Conservation (phyloP, 2,113 vertebrate species). For the Apteryx mantelli region DNA sequence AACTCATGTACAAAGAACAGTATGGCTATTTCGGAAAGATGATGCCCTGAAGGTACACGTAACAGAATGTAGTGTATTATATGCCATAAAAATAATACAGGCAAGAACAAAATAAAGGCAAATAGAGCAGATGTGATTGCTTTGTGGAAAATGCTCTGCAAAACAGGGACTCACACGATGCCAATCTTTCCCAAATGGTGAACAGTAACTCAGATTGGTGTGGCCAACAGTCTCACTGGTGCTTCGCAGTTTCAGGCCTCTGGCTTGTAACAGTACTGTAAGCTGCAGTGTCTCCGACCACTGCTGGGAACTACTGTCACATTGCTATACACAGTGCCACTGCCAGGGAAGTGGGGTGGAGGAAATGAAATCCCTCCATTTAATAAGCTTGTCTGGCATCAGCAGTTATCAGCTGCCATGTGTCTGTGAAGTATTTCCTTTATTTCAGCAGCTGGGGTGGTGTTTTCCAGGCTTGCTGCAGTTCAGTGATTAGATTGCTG, state of each 20-base stretch:
- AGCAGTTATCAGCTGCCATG: constrained; percentile 5
- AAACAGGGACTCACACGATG: background rate
- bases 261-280: background rate
- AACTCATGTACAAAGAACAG: background rate
- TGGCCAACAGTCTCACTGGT: too few relatives aligned
- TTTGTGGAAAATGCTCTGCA: background rate
- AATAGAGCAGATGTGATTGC: background rate
- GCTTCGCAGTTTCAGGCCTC: background rate
- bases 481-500: background rate
- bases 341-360: background rate
- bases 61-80: background rate
- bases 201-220: background rate
- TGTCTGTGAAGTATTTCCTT: constrained; percentile 12
- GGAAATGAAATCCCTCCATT: background rate
- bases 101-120: background rate
- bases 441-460: constrained; percentile 5
- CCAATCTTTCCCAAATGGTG: background rate
- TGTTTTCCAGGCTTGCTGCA: background rate
- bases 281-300: background rate
- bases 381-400: constrained; percentile 23
- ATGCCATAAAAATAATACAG: background rate
- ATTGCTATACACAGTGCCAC: background rate
- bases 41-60: background rate
- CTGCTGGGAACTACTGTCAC: background rate
- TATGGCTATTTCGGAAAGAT: background rate